These are phyloP conservation scores for Sympetrum striolatum DNA, from an alignment of 2,888 invertebrate genomes.

Conservation along the genomic window DNA sequence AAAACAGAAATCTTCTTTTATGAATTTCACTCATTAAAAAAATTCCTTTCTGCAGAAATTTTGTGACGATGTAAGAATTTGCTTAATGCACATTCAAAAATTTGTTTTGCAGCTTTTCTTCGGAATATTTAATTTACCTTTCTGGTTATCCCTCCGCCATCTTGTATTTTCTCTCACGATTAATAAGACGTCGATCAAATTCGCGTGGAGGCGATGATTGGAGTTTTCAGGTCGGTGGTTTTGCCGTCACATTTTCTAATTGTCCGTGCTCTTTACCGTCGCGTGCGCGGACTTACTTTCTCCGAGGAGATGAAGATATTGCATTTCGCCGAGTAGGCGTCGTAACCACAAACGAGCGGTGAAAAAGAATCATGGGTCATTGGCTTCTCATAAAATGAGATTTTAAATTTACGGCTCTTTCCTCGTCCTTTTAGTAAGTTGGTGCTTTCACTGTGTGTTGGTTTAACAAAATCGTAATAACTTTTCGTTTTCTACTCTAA, in stretches of 20 bases:
- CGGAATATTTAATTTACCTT: too few relatives aligned
- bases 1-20: too few relatives aligned
- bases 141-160: background rate
- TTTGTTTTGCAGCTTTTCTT: too few relatives aligned
- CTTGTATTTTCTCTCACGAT: background rate
- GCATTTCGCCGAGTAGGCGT: background rate
- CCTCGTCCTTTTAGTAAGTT: background rate
- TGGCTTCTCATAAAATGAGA: background rate
- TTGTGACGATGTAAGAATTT: too few relatives aligned
- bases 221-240: background rate
- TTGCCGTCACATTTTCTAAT: background rate
- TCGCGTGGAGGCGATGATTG: background rate
- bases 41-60: too few relatives aligned
- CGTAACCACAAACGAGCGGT: background rate
- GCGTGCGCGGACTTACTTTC: background rate
- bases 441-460: too few relatives aligned
- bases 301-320: background rate
- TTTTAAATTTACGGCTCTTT: background rate
- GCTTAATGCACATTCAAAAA: too few relatives aligned
- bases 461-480: too few relatives aligned
- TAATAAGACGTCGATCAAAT: background rate
- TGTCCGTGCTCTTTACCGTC: background rate
- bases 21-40: too few relatives aligned
- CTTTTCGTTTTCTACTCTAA: too few relatives aligned
- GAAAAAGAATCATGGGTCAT: background rate